Evolutionary conservation across 2,797 vertebrate species (phyloP).

Genomic region (Synaphobranchus kaupii): DNA sequence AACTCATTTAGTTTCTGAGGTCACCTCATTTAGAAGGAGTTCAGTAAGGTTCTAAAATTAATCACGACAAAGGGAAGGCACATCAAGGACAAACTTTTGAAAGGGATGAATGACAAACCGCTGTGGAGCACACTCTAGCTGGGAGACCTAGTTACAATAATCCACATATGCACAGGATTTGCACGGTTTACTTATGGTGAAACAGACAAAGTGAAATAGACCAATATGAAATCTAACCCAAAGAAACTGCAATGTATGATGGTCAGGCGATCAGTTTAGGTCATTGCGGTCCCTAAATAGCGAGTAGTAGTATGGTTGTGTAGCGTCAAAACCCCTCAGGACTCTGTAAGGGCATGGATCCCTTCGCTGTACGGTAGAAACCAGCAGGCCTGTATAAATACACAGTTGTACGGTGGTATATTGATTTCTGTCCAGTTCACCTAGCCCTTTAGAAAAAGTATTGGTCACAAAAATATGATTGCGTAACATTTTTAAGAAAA

Average conservation of each 20-base stretch:
- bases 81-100: conserved; percentile 59
- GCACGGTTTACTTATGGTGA: not conserved
- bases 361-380: not conserved
- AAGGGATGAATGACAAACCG: conserved; percentile 61
- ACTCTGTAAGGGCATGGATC: not conserved
- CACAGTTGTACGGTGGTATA: not conserved
- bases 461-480: not conserved
- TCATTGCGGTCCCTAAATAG: not conserved
- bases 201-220: conserved; percentile 33
- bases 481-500: not conserved
- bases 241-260: not conserved
- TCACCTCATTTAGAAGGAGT: conserved; percentile 69
- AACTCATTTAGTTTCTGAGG: conserved; percentile 61
- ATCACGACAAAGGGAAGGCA: conserved; percentile 45
- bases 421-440: not conserved
- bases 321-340: not conserved
- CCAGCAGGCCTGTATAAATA: not conserved
- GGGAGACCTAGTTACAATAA: conserved; percentile 28
- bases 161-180: conserved; percentile 19
- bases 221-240: conserved; percentile 19
- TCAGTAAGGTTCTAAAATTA: conserved; percentile 66
- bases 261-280: not conserved
- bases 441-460: not conserved
- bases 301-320: not conserved
- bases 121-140: conserved; percentile 1